Conservation (phyloP, 1,140 invertebrate species). For the Camponotus floridanus region DNA sequence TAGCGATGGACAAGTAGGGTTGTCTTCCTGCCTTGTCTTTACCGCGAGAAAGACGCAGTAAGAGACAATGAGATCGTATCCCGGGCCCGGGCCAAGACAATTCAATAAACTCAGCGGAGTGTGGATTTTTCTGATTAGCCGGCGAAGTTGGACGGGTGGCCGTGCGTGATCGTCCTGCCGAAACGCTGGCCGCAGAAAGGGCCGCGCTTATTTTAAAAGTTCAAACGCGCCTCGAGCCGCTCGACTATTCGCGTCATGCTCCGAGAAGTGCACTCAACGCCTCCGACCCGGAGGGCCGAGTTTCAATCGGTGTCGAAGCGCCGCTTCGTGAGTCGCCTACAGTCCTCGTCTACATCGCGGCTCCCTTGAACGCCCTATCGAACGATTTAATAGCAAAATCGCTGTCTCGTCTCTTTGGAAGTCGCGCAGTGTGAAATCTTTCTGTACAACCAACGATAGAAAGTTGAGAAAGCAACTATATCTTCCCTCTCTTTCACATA, state of each 20-base stretch:
- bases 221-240: constrained; percentile 62
- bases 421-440: background rate
- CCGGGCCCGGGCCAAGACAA: constrained; percentile 74
- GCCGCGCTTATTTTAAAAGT: constrained; percentile 78
- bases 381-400: constrained; percentile 37
- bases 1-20: background rate
- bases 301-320: constrained; percentile 81
- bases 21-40: constrained; percentile 6
- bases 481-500: background rate
- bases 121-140: constrained; percentile 85
- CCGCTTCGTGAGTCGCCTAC: constrained; percentile 79
- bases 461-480: too few relatives aligned
- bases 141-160: constrained; percentile 80
- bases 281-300: constrained; percentile 68
- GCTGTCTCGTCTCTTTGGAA: background rate
- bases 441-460: background rate
- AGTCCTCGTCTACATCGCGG: constrained; percentile 23
- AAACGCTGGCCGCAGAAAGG: constrained; percentile 71
- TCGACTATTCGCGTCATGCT: constrained; percentile 78
- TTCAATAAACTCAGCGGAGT: constrained; percentile 81
- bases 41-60: background rate
- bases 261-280: constrained; percentile 80
- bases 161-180: constrained; percentile 82
- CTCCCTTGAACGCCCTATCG: constrained; percentile 13
- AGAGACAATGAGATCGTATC: background rate